Percentiles rank a stretch among this genome's conserved stretches.
These are phyloP conservation scores for Catharus bicknelli DNA, from an alignment of 2,113 vertebrate genomes.

Conservation along the genomic window DNA sequence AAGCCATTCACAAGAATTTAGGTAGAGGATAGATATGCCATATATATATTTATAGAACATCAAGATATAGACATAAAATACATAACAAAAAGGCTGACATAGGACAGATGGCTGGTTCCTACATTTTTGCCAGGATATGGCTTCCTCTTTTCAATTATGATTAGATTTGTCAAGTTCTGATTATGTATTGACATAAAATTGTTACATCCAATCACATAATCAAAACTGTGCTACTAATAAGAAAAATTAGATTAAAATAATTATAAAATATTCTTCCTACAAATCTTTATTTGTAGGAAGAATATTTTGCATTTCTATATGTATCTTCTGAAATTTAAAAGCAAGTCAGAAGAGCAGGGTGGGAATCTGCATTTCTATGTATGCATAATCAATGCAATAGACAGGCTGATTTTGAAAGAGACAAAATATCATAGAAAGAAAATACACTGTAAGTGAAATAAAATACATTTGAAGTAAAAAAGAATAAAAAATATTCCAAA, in stretches of 20 bases:
- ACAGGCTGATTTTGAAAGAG: background rate
- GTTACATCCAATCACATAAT: background rate
- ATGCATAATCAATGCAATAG: background rate
- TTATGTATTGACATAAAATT: background rate
- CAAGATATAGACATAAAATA: conserved; percentile 11
- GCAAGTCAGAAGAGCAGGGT: background rate
- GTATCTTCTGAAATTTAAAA: background rate
- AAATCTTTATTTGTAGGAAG: background rate
- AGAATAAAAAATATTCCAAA: background rate
- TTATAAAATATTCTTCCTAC: background rate
- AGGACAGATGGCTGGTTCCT: conserved; percentile 24
- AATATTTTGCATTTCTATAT: background rate
- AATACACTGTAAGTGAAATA: background rate
- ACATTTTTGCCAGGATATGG: conserved; percentile 13
- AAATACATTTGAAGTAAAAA: background rate
- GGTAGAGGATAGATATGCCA: background rate
- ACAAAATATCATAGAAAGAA: background rate
- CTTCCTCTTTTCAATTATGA: background rate
- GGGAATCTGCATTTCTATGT: background rate
- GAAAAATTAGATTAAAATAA: background rate
- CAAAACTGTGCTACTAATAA: background rate
- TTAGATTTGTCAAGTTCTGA: conserved; percentile 3
- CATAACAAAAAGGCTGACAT: conserved; percentile 46
- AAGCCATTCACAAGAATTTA: background rate
- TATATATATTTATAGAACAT: background rate